Conservation (phyloP, 2,888 invertebrate species). For the Parasteatoda lunata region DNA sequence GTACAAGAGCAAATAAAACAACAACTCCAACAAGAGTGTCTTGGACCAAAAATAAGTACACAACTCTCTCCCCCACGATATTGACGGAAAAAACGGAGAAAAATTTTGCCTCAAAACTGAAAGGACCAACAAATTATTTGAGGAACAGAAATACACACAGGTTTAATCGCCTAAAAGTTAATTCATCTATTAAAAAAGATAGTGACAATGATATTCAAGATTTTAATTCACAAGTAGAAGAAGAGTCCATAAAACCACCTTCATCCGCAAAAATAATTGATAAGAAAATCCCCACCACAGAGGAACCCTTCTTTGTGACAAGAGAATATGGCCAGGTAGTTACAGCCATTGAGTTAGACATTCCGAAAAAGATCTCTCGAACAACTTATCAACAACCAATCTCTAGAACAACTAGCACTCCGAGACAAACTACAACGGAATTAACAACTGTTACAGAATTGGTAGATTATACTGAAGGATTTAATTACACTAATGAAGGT, state of each 20-base stretch:
- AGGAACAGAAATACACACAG: conserved; percentile 30
- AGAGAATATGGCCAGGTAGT: conserved; percentile 51
- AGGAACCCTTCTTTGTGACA: conserved; percentile 51
- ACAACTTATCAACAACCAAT: neutral
- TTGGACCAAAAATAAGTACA: conserved; percentile 19
- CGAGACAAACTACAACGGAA: neutral
- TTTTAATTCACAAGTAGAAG: neutral
- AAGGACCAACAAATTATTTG: conserved; percentile 4
- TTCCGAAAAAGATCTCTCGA: neutral
- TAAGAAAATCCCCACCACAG: conserved; percentile 23
- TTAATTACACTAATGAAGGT: neutral
- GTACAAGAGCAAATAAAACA: conserved; percentile 14
- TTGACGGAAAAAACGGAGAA: neutral
- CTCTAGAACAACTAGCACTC: conserved; percentile 2
- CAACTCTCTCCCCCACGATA: neutral
- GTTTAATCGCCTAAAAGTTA: conserved; percentile 26
- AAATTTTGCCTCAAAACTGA: neutral
- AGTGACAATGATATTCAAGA: neutral
- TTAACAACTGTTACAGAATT: neutral
- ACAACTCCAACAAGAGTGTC: conserved; percentile 8
- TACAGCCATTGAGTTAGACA: conserved; percentile 27
- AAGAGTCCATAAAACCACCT: neutral
- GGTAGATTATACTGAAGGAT: neutral
- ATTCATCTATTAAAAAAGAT: conserved; percentile 1
- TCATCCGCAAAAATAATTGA: neutral